Conservation (phyloP, 2,888 invertebrate species). For the Furcula furcula region DNA sequence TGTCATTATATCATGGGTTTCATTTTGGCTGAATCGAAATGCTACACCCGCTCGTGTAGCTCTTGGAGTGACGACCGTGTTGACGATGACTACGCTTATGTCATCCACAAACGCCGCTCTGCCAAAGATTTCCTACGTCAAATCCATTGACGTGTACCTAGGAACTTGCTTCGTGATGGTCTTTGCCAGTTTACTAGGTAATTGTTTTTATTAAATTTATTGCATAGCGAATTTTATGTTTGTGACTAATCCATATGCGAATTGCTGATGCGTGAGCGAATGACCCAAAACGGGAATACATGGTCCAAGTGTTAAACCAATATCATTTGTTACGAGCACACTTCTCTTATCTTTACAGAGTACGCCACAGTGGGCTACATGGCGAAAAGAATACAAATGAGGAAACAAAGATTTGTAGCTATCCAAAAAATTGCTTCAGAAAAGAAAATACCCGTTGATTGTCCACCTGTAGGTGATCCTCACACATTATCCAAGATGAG, state of each 20-base stretch:
- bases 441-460: constrained; percentile 92
- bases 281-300: constrained; percentile 5
- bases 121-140: constrained; percentile 99
- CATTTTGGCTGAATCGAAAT: constrained; percentile 97
- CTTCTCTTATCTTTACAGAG: constrained; percentile 84
- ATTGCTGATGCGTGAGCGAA: constrained; percentile 14
- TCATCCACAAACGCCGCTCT: constrained; percentile 97
- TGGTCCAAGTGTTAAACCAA: neutral
- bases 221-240: constrained; percentile 17
- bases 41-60: constrained; percentile 97
- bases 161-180: constrained; percentile 99
- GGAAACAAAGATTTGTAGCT: constrained; percentile 94
- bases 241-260: constrained; percentile 5
- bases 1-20: constrained; percentile 98
- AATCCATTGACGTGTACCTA: constrained; percentile 98
- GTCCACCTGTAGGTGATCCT: constrained; percentile 86
- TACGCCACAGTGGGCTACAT: constrained; percentile 99
- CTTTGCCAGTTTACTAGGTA: constrained; percentile 97
- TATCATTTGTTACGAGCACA: constrained; percentile 18
- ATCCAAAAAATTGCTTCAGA: constrained; percentile 96
- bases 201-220: constrained; percentile 34
- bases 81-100: constrained; percentile 99
- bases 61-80: constrained; percentile 96
- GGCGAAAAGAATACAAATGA: constrained; percentile 98
- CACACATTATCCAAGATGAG: constrained; percentile 87